These are phyloP conservation scores for Adoxophyes honmai DNA, from an alignment of 1,140 invertebrate species.

Conservation along the genomic window DNA sequence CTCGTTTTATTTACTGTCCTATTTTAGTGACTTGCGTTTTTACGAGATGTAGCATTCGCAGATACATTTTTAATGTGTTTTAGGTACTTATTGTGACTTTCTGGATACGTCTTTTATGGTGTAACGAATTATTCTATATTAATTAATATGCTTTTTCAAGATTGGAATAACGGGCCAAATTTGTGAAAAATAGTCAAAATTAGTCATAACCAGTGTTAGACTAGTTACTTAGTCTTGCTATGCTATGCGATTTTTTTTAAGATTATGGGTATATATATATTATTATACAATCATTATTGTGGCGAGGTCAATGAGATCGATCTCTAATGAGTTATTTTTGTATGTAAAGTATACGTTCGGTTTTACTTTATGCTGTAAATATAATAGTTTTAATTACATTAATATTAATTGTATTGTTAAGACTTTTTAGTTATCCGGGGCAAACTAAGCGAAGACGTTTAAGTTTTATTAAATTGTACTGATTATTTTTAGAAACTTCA, in stretches of 20 bases:
- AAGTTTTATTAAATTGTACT: conserved; percentile 70
- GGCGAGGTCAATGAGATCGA: conserved; percentile 30
- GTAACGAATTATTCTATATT: conserved; percentile 36
- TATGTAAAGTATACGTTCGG: conserved; percentile 34
- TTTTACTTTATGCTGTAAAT: conserved; percentile 31
- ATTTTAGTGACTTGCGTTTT: conserved; percentile 21
- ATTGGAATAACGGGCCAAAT: conserved; percentile 68
- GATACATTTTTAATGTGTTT: conserved; percentile 31
- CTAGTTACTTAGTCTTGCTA: background rate
- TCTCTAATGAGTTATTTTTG: conserved; percentile 33
- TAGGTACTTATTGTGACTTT: conserved; percentile 41
- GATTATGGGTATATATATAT: conserved; percentile 18
- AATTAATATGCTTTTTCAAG: conserved; percentile 28
- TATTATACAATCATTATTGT: conserved; percentile 31
- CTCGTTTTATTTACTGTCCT: conserved; percentile 59
- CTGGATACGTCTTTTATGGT: conserved; percentile 32
- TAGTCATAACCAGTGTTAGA: conserved; percentile 51
- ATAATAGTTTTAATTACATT: conserved; percentile 46
- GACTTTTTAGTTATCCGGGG: conserved; percentile 37
- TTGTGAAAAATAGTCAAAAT: conserved; percentile 64
- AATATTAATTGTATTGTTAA: conserved; percentile 39
- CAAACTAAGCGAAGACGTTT: conserved; percentile 49
- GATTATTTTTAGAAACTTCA: conserved; percentile 69
- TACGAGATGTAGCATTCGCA: conserved; percentile 23
- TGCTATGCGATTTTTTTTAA: conserved; percentile 10